phyloP scores from a whole-genome alignment of 2,888 invertebrate genomes.

The Drosophila melanocephala region DNA sequence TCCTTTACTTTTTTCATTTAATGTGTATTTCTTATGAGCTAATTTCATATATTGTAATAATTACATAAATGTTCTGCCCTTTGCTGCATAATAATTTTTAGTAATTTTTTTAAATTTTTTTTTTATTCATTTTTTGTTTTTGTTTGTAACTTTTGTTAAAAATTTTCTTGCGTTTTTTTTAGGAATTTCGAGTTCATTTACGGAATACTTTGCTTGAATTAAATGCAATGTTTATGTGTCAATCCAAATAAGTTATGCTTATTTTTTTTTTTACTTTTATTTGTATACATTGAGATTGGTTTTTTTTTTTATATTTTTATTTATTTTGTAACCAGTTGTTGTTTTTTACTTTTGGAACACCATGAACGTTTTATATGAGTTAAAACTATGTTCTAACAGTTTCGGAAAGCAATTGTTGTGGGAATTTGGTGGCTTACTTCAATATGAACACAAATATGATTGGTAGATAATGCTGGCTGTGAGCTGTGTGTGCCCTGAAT shows the following conservation, averaged over 20 bases:
- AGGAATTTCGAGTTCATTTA: conserved; percentile 82
- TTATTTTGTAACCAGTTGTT: conserved; percentile 9
- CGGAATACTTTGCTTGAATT: conserved; percentile 66
- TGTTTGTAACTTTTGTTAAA: conserved; percentile 55
- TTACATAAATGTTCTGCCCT: conserved; percentile 60
- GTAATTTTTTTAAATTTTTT: conserved; percentile 34
- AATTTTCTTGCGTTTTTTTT: conserved; percentile 47
- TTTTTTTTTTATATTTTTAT: conserved; percentile 15
- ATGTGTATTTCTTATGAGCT: conserved; percentile 39
- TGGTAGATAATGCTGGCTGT: conserved; percentile 20
- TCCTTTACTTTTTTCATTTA: conserved; percentile 45
- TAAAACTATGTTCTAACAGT: conserved; percentile 29
- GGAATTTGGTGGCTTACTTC: conserved; percentile 33
- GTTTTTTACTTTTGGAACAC: conserved; percentile 29
- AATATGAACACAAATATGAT: conserved; percentile 65
- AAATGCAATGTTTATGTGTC: conserved; percentile 42
- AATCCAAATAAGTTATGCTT: conserved; percentile 34
- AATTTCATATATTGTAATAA: conserved; percentile 55
- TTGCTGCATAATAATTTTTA: conserved; percentile 64
- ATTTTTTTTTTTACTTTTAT: conserved; percentile 18
- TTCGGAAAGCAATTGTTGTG: conserved; percentile 43
- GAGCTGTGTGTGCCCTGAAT: not conserved
- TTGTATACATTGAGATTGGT: conserved; percentile 32
- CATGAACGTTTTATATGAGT: conserved; percentile 25
- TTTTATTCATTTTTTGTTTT: conserved; percentile 22